A percentile compares a stretch with the other conserved stretches of the same genome.
Evolutionary conservation across 1,140 invertebrate species (phyloP).

Genomic region (Diuraphis noxia): DNA sequence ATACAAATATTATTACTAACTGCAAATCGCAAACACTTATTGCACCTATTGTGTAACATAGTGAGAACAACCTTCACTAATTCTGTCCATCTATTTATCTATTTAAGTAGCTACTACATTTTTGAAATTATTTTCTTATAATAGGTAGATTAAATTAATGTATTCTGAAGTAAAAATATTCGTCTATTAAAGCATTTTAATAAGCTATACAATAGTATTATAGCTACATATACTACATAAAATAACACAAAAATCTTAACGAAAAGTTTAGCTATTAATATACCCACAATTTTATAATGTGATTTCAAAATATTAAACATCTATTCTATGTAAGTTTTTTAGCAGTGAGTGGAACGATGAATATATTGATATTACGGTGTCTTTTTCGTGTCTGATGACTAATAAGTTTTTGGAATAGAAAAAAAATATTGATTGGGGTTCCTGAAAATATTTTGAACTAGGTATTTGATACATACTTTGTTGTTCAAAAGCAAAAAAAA

Average conservation of each 20-base stretch:
- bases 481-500: neutral
- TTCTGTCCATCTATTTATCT: neutral
- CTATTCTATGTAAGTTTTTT: no score
- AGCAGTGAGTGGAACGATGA: no score
- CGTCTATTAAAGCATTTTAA: neutral
- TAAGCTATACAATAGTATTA: neutral
- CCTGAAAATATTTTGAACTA: neutral
- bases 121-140: neutral
- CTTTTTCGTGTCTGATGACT: neutral
- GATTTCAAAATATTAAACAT: no score
- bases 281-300: no score
- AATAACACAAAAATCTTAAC: no score
- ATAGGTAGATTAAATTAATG: neutral
- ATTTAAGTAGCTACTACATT: neutral
- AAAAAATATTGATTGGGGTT: neutral
- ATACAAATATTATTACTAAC: constrained; percentile 37
- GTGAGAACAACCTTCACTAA: neutral
- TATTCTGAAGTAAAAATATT: neutral
- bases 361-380: no score
- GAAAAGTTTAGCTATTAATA: neutral
- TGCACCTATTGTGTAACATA: constrained; percentile 27
- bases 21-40: neutral
- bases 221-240: neutral
- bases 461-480: neutral
- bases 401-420: neutral